Evolutionary conservation across 2,797 vertebrate genomes (phyloP), one percentile per base, ranked within the genome.

Genomic region (Masticophis lateralis): DNA sequence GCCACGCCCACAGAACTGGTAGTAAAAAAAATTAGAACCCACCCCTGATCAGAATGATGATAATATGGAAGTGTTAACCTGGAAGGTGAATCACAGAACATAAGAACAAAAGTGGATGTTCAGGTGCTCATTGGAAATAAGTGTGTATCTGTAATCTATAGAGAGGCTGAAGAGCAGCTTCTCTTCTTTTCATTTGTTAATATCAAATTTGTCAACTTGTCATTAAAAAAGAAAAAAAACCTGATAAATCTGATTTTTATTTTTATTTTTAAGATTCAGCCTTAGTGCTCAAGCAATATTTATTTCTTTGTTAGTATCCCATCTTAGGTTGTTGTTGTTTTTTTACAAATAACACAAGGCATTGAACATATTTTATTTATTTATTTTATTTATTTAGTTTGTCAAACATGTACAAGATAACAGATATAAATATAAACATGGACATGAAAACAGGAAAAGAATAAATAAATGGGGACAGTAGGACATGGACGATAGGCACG

Each of bases 21-120:
- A 37, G 37, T 37, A 37, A 37, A 37, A 37, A 37, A 37, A 37
- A 37, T 37, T 37, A 37, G 37, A 37, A 37, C 37, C 37, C 37
- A 37, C 37, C 37, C 37, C 37, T 37, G 37, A 79, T 88, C 86
- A 43, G 90, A 79, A 93, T 16, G 92, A 91, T 91, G 63, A 91
- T 90, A 91, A 56, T 28, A 91, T 91, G 28, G 51, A 93, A 93
- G 88, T 28, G 63, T 79, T 55, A 93, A 37, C 9, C 14, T 91
- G 86, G 79, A 88, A 91, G 79, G 37, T 20, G 57, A n/a, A 43
- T 59, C 13, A 60, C 1, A 6, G 60, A 74, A 13, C 20, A 43
- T 66, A 93, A 90, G 32, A 87, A 93, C 7, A 22, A 74, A 28
- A 8, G 27, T n/a, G 2, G 47, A 69, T 27, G 4, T 89, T 18